A percentile compares a stretch with the other conserved stretches of the same genome.
These are phyloP conservation scores for Pholis gunnellus DNA, from an alignment of 2,113 vertebrate species.

Conservation along the genomic window DNA sequence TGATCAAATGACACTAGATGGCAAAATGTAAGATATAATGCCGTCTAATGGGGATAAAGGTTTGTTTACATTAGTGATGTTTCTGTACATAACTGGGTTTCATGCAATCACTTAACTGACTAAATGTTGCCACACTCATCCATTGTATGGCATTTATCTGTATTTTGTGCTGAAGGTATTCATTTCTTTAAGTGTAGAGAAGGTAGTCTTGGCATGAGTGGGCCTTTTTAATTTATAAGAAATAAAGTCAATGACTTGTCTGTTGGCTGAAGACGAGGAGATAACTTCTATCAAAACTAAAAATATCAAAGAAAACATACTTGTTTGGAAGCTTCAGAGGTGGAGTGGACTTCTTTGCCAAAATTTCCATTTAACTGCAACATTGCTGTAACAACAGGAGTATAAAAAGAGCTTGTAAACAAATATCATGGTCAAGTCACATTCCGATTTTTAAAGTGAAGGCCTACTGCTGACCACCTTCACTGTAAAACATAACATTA, in stretches of 20 bases:
- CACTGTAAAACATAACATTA: background rate
- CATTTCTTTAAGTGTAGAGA: background rate
- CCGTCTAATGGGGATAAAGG: background rate
- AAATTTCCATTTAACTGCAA: constrained; percentile 90
- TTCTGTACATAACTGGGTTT: constrained; percentile 6
- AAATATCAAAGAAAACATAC: constrained; percentile 81
- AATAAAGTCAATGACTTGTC: background rate
- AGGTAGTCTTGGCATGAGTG: background rate
- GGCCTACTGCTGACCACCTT: background rate
- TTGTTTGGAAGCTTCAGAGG: constrained; percentile 91
- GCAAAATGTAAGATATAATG: background rate
- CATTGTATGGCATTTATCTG: background rate
- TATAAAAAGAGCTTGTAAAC: background rate
- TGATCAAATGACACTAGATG: background rate
- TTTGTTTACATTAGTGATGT: constrained; percentile 1
- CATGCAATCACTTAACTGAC: background rate
- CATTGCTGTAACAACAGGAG: constrained; percentile 88
- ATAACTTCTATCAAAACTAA: background rate
- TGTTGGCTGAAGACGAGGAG: background rate
- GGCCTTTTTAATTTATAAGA: background rate
- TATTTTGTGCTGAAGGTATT: background rate
- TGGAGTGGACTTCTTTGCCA: constrained; percentile 89
- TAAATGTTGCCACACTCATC: background rate
- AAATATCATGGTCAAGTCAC: background rate
- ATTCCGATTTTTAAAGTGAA: background rate